These are phyloP conservation scores for Tadarida brasiliensis DNA, from an alignment of 2,797 vertebrate genomes.

Conservation along the genomic window DNA sequence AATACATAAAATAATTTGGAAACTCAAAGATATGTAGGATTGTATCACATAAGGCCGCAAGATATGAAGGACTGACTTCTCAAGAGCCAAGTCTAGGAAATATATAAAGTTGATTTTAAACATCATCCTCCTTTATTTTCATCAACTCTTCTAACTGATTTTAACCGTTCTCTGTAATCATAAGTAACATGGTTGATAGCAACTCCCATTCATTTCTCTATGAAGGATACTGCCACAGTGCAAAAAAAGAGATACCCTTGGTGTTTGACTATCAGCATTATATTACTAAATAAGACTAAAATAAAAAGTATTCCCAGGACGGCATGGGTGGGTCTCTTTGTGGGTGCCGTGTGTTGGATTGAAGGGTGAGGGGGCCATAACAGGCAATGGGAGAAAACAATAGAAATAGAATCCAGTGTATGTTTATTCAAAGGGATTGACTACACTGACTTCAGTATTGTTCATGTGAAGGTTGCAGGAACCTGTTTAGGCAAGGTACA, in stretches of 20 bases:
- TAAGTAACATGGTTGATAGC: not conserved
- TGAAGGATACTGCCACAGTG: not conserved
- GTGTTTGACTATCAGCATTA: not conserved
- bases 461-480: not conserved
- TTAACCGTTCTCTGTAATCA: not conserved
- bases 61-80: not conserved
- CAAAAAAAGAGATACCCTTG: not conserved
- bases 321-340: not conserved
- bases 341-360: not conserved
- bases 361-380: not conserved
- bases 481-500: not conserved
- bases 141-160: not conserved
- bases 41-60: not conserved
- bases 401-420: not conserved
- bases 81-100: not conserved
- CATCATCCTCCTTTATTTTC: not conserved
- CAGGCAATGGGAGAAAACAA: not conserved
- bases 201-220: not conserved
- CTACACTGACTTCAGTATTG: not conserved
- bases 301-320: not conserved
- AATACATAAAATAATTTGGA: not conserved
- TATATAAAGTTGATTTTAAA: conserved; percentile 22
- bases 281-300: not conserved
- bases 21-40: not conserved
- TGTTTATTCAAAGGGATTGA: not conserved